phyloP scores from a whole-genome alignment of 2,113 vertebrate species.

The Heterotis niloticus region DNA sequence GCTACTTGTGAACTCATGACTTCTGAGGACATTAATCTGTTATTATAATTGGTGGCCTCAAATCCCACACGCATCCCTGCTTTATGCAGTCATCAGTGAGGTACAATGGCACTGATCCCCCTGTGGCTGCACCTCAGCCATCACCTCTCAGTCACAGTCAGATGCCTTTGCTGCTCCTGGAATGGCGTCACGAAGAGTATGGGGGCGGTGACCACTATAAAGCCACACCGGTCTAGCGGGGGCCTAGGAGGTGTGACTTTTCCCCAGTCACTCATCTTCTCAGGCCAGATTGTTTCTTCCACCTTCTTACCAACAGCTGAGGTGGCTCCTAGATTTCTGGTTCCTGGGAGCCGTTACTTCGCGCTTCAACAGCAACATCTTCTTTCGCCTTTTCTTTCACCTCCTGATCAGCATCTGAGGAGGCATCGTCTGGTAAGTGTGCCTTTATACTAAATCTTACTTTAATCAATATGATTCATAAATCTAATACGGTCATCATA shows the following conservation, averaged over 20 bases:
- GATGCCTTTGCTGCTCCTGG: not conserved
- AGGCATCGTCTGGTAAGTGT: slow-evolving; percentile 15
- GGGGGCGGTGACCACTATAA: slow-evolving; percentile 19
- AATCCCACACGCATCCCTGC: not conserved
- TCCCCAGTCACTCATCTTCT: not conserved
- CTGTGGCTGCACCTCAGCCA: no score
- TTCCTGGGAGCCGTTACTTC: no score
- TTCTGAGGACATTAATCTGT: no score
- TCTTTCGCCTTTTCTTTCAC: not conserved
- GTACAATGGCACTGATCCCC: no score
- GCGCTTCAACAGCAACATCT: no score
- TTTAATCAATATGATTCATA: no score
- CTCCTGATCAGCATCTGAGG: not conserved
- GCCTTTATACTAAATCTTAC: not conserved
- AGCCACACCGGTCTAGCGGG: not conserved
- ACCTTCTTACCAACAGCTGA: not conserved
- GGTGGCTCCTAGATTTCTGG: no score
- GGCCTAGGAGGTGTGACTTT: not conserved
- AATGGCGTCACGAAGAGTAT: slow-evolving; percentile 5
- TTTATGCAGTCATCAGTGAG: not conserved
- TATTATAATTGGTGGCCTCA: not conserved
- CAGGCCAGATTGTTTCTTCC: not conserved
- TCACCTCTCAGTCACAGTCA: no score
- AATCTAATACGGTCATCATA: no score
- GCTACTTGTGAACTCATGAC: no score